Percentiles rank a stretch among this genome's conserved stretches.
Conservation (phyloP, 2,888 invertebrate species). For the Labia minor region DNA sequence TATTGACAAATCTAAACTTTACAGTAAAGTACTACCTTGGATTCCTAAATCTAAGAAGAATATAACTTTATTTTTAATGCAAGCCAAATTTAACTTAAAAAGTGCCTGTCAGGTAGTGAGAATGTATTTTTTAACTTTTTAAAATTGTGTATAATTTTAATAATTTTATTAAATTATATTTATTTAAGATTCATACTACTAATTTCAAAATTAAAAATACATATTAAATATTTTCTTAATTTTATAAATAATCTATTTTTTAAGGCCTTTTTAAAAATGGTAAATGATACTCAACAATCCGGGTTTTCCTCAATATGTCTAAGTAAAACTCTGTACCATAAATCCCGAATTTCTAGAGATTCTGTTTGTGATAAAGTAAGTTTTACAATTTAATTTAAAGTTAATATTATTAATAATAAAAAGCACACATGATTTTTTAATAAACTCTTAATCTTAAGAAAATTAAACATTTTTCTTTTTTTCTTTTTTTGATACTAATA, state of each 20-base stretch:
- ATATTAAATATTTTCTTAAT: too few relatives aligned
- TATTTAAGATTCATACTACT: too few relatives aligned
- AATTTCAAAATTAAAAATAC: too few relatives aligned
- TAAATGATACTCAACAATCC: not conserved
- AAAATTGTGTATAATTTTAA: too few relatives aligned
- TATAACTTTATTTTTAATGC: conserved; percentile 29
- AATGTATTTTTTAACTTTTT: too few relatives aligned
- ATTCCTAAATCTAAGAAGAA: conserved; percentile 28
- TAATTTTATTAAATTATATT: too few relatives aligned
- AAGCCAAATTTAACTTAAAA: conserved; percentile 29
- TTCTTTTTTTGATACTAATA: too few relatives aligned
- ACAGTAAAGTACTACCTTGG: conserved; percentile 28
- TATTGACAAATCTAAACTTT: conserved; percentile 25
- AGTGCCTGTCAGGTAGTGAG: conserved; percentile 29
- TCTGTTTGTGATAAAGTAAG: not conserved
- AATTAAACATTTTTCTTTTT: too few relatives aligned
- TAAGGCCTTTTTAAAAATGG: not conserved
- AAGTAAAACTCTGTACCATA: not conserved
- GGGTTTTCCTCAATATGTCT: not conserved
- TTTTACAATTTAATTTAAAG: too few relatives aligned
- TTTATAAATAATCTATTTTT: not conserved
- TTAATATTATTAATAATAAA: too few relatives aligned
- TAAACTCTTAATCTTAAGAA: too few relatives aligned
- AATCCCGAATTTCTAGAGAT: not conserved
- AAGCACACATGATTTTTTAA: too few relatives aligned